Evolutionary conservation across 2,113 vertebrate species (phyloP), one percentile per base, ranked within the genome.

Genomic region (Hystrix brachyura): DNA sequence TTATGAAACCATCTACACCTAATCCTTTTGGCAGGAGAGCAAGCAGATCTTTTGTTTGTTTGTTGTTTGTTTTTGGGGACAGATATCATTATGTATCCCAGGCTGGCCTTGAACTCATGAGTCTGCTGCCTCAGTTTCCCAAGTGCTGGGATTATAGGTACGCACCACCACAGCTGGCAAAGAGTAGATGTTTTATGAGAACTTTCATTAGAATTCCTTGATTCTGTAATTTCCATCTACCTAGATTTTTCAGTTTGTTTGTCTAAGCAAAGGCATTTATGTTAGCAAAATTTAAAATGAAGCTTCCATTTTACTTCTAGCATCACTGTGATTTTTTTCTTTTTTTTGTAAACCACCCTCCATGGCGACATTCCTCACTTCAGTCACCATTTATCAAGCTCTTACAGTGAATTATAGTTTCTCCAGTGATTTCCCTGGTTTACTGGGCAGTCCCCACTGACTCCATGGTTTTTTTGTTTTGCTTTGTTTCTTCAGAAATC

Each of bases 241-340:
- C 29, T 46, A 81, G 13, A 23, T 69, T 55, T 71, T 84, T 55
- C 38, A 71, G 15, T 32, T 60, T 92, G 55, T 90, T 93, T 90
- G 38, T 57, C 46, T 23, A 87, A 94, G 7, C 21, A 83, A 94
- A 93, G 78, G 27, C 27, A 74, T 27, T 90, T 74, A 74, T 38
- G 27, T 92, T 89, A 90, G 34, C 76, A 59, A 86, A 92, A 67
- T 76, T 43, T 93, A 76, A 65, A 65, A 64, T 48, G 91, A 84
- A 72, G 21, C n/a, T 69, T 78, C 12, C 48, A 65, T 76, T 81
- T 76, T 88, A 71, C 27, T 53, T 82, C 60, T 87, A 67, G 21
- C 43, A 74, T 74, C 48, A 46, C n/a, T 27, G 27, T 87, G 29
- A 76, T 64, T 80, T 87, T 80, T 81, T 64, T 80, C 83, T 80